Evolutionary conservation across 2,797 vertebrate genomes (phyloP).

Genomic region (Rhinogobio ventralis): DNA sequence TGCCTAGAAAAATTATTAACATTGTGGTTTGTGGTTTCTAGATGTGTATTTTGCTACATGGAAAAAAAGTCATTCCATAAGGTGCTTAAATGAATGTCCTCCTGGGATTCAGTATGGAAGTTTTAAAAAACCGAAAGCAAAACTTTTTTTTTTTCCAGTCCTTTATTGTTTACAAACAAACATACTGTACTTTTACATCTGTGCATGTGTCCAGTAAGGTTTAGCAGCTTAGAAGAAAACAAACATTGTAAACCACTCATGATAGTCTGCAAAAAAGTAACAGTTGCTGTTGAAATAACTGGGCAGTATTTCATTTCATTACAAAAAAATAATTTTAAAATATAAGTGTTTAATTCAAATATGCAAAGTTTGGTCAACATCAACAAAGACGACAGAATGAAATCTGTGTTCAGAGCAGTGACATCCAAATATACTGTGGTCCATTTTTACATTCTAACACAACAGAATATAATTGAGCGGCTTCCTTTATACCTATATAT

Average conservation of each 20-base stretch:
- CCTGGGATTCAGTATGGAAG: neutral
- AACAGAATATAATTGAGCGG: neutral
- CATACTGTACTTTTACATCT: conserved; percentile 49
- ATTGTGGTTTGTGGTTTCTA: neutral
- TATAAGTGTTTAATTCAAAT: conserved; percentile 26
- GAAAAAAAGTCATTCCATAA: neutral
- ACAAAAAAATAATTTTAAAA: conserved; percentile 36
- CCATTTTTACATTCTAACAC: conserved; percentile 34
- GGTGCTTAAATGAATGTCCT: neutral
- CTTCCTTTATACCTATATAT: neutral
- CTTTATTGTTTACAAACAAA: conserved; percentile 67
- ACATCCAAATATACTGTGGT: conserved; percentile 6
- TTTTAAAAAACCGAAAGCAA: neutral
- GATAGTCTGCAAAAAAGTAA: conserved; percentile 44
- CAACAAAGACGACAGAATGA: conserved; percentile 37
- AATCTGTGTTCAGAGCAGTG: conserved; percentile 15
- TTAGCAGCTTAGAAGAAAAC: conserved; percentile 65
- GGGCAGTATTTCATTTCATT: conserved; percentile 27
- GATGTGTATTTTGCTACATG: neutral
- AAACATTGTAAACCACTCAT: conserved; percentile 59
- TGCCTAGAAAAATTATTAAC: neutral
- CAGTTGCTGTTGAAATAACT: conserved; percentile 41
- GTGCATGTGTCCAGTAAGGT: conserved; percentile 56
- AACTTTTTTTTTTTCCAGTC: neutral
- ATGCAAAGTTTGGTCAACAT: conserved; percentile 55